phyloP scores from a whole-genome alignment of 2,797 vertebrate genomes.

The Coluber constrictor region DNA sequence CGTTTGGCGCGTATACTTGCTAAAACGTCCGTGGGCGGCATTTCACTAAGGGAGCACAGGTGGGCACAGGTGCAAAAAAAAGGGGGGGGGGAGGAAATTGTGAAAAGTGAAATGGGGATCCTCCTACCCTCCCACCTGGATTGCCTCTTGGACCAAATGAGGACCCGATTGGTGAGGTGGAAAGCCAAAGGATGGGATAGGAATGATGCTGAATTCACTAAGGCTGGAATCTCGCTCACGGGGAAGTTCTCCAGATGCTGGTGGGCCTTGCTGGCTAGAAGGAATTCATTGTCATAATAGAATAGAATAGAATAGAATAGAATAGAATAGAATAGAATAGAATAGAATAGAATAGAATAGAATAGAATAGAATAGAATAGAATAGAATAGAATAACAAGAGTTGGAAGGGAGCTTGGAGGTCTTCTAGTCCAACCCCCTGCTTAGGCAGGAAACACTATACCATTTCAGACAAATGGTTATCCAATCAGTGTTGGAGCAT shows the following conservation, averaged over 20 bases:
- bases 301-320: too few relatives aligned
- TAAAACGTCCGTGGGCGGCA: slow-evolving; percentile 14
- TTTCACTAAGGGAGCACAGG: slow-evolving; percentile 27
- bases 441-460: too few relatives aligned
- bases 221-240: not conserved
- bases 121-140: not conserved
- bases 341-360: too few relatives aligned
- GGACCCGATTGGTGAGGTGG: not conserved
- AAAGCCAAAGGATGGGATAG: not conserved
- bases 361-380: too few relatives aligned
- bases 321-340: too few relatives aligned
- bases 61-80: slow-evolving; percentile 24
- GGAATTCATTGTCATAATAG: not conserved
- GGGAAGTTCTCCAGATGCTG: not conserved
- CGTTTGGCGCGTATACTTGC: slow-evolving; percentile 31
- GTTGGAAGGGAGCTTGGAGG: too few relatives aligned
- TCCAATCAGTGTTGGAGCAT: too few relatives aligned
- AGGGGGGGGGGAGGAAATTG: too few relatives aligned
- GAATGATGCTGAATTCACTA: not conserved
- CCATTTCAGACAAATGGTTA: too few relatives aligned
- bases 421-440: too few relatives aligned
- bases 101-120: not conserved
- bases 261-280: not conserved
- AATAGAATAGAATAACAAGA: too few relatives aligned
- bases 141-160: not conserved